phyloP scores from a whole-genome alignment of 2,888 invertebrate genomes.

The Rotaria sp. region DNA sequence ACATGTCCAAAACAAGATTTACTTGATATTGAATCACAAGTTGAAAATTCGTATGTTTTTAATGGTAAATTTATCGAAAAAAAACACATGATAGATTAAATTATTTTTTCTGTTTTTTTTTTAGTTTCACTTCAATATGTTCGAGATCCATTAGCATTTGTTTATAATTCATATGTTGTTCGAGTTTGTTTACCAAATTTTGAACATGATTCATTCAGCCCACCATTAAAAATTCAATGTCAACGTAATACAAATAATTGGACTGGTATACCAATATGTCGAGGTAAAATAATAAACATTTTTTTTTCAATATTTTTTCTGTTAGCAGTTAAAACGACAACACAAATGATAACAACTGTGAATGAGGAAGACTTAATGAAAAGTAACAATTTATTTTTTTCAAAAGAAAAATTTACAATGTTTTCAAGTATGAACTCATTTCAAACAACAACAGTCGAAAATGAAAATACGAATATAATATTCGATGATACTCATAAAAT shows the following conservation, averaged over 20 bases:
- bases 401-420: not conserved
- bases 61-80: not conserved
- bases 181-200: slow-evolving; percentile 13
- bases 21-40: not conserved
- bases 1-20: slow-evolving; percentile 17
- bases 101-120: no score
- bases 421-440: not conserved
- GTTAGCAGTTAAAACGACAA: not conserved
- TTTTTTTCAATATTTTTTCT: not conserved
- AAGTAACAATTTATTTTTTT: not conserved
- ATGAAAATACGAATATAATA: not conserved
- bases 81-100: no score
- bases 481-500: not conserved
- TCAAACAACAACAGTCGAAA: not conserved
- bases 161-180: slow-evolving; percentile 12
- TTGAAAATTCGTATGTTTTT: not conserved
- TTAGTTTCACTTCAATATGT: slow-evolving; percentile 4
- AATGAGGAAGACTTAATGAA: not conserved
- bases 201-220: not conserved
- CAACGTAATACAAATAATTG: not conserved
- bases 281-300: not conserved
- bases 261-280: not conserved
- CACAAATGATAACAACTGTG: not conserved
- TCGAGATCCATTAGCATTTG: slow-evolving; percentile 6
- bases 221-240: slow-evolving; percentile 16